phyloP scores from a whole-genome alignment of 2,888 invertebrate species.

The Lysandra coridon region DNA sequence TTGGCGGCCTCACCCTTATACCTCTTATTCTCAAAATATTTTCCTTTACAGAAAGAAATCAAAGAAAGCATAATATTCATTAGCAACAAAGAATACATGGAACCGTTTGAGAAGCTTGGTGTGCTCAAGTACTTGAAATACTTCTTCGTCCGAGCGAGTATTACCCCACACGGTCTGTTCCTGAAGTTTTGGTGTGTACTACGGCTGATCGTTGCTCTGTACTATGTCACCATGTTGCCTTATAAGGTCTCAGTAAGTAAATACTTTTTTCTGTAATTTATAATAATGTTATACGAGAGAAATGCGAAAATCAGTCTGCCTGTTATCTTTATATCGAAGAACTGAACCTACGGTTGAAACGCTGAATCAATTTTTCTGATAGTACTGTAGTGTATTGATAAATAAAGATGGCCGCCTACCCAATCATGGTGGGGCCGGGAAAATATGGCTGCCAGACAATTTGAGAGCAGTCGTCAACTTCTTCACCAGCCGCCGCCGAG shows the following conservation, averaged over 20 bases:
- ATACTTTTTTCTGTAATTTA: neutral
- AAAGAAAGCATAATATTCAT: slow-evolving; percentile 71
- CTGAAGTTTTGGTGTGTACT: slow-evolving; percentile 68
- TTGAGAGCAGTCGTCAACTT: too few relatives aligned
- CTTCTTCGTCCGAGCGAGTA: slow-evolving; percentile 64
- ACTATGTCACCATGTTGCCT: slow-evolving; percentile 61
- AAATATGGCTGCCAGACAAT: too few relatives aligned
- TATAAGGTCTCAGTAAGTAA: slow-evolving; percentile 68
- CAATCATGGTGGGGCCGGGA: too few relatives aligned
- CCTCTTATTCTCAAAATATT: neutral
- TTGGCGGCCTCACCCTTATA: too few relatives aligned
- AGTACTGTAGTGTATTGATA: too few relatives aligned
- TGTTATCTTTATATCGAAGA: too few relatives aligned
- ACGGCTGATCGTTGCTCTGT: slow-evolving; percentile 58
- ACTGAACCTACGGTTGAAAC: too few relatives aligned
- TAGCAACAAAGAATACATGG: slow-evolving; percentile 50
- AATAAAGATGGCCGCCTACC: too few relatives aligned
- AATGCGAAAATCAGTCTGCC: too few relatives aligned
- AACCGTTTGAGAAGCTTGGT: slow-evolving; percentile 60
- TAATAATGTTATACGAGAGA: too few relatives aligned
- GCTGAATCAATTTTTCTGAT: too few relatives aligned
- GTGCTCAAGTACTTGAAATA: slow-evolving; percentile 66
- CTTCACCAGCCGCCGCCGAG: too few relatives aligned
- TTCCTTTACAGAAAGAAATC: slow-evolving; percentile 65
- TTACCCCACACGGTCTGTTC: slow-evolving; percentile 73